These are phyloP conservation scores for Boulengeromyrus knoepffleri DNA, from an alignment of 2,113 vertebrate genomes.

Conservation along the genomic window DNA sequence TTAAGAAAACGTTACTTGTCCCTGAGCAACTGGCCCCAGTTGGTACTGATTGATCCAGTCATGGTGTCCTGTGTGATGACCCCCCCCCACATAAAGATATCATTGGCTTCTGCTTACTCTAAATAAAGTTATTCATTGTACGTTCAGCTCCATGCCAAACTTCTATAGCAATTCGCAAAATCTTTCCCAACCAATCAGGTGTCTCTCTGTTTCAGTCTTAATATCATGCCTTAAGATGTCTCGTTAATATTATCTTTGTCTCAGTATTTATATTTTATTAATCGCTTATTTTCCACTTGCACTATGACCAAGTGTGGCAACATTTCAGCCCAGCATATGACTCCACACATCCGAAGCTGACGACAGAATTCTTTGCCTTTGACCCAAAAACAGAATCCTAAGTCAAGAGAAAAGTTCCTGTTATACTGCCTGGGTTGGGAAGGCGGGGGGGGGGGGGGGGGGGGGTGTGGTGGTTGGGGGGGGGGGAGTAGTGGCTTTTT, in stretches of 20 bases:
- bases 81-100: background rate
- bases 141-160: background rate
- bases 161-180: background rate
- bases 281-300: background rate
- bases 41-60: conserved; percentile 1
- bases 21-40: background rate
- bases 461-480: too few relatives aligned
- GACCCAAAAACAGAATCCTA: background rate
- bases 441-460: too few relatives aligned
- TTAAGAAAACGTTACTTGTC: background rate
- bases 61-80: background rate
- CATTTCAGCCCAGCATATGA: background rate
- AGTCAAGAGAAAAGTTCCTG: background rate
- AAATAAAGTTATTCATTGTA: background rate
- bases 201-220: background rate
- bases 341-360: background rate
- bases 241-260: background rate
- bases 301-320: background rate
- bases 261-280: background rate
- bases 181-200: background rate
- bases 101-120: background rate
- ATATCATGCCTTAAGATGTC: background rate
- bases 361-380: background rate
- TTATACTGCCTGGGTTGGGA: conserved; percentile 8
- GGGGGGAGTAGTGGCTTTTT: too few relatives aligned